Base-by-base conservation (phyloP, 2,797 vertebrate genomes). In the Columba guinea region DNA sequence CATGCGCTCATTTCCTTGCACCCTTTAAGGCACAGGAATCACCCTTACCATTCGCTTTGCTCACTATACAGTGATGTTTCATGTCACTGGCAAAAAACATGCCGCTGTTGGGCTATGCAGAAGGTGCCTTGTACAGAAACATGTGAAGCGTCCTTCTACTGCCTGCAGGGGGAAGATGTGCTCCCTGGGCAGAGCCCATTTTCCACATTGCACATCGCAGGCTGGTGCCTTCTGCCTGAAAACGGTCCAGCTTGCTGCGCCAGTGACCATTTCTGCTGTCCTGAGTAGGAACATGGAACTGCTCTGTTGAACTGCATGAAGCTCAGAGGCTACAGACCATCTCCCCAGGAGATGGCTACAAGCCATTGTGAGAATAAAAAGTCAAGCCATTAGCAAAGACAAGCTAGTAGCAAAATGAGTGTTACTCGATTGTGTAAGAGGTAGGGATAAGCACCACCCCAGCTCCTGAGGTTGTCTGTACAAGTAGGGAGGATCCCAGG, bases 361-460 rank as follows among this genome's bases (percentile, higher is more conserved):
- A 58, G 62, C 24, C 2, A 2, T 11, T 0, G 1, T 17, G 34
- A 74, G 63, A 85, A 69, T 24, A 58, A 77, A 74, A 87, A 34
- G 14, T 44, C 32, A 8, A 10, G 24, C 35, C 85, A 87, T 30
- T 32, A 79, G 52, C 30, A 85, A 91, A 56, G 76, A 68, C 5
- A 24, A 59, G 28, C 35, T 11, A 28, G 17, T 53, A 76, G 60
- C 24, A 87, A 84, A 93, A 51, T 35, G 55, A 41, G 30, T 8
- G 6, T 58, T 75, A 17, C 1, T 46, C 16, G 63, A 2, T 20
- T 39, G 34, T 0, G 0, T 76, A 79, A 63, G n/a, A 55, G 22
- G 52, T 26, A 48, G 49, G 22, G 26, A n/a, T 65, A 62, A 75
- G 34, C 14, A 9, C 10, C 82, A 26, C 9, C 13, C 6, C 35